Evolutionary conservation across 2,113 vertebrate species (phyloP).

Genomic region (Gavialis gangeticus): DNA sequence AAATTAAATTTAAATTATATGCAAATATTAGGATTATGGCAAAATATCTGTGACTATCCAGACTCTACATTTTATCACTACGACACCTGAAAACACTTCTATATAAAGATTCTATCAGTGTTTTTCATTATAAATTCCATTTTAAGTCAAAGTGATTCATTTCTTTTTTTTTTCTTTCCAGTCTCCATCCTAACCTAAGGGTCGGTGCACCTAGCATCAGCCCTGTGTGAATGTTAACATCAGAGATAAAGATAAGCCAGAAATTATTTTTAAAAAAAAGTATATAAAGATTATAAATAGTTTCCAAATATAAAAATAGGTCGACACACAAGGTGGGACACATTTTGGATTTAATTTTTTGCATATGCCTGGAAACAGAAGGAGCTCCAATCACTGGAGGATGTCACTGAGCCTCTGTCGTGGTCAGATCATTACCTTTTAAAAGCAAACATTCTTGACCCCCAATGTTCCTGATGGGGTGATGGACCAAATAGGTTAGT

Average conservation of each 20-base stretch:
- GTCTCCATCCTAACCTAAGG: neutral
- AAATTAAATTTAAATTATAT: slow-evolving; percentile 13
- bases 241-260: neutral
- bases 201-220: neutral
- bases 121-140: slow-evolving; percentile 22
- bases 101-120: neutral
- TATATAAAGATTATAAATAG: slow-evolving; percentile 22
- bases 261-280: slow-evolving; percentile 29
- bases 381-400: too few species aligned
- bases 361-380: too few species aligned
- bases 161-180: neutral
- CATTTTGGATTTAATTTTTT: too few species aligned
- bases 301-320: neutral
- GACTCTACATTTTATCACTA: neutral
- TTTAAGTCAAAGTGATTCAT: slow-evolving; percentile 18
- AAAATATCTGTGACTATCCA: neutral
- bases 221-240: neutral
- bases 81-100: neutral
- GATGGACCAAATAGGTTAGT: too few species aligned
- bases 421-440: too few species aligned
- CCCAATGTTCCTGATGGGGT: too few species aligned
- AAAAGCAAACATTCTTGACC: too few species aligned
- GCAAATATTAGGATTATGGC: slow-evolving; percentile 17
- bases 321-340: too few species aligned
- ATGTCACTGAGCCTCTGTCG: too few species aligned